A percentile compares a stretch with the other conserved stretches of the same genome.
Conservation (phyloP, 2,113 vertebrate species). For the Rhinolophus ferrumequinum region DNA sequence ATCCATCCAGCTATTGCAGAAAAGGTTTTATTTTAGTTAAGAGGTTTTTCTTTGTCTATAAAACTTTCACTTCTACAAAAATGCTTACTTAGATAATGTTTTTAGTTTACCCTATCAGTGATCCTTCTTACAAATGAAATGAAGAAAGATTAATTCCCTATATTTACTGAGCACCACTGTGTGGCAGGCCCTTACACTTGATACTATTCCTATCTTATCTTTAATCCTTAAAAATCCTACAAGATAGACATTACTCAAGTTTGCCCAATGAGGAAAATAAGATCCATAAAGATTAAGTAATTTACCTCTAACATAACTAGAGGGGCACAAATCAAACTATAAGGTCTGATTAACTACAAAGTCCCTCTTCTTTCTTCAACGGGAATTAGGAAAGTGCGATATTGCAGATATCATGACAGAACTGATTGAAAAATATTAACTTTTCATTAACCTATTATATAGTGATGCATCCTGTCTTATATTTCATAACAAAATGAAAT, state of each 20-base stretch:
- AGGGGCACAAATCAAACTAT: background rate
- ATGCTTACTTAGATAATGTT: background rate
- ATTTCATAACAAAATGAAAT: background rate
- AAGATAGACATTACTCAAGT: background rate
- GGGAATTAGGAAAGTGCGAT: background rate
- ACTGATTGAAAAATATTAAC: background rate
- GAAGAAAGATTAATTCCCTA: background rate
- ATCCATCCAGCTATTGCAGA: background rate
- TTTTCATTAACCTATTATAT: background rate
- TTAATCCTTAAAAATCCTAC: slow-evolving; percentile 13
- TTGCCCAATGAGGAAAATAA: background rate
- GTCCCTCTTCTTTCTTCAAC: background rate
- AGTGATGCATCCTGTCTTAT: background rate
- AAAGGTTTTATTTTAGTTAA: background rate
- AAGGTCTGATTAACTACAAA: background rate
- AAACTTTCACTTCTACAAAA: background rate
- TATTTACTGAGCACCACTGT: background rate
- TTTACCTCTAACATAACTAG: background rate
- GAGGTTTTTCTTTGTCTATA: background rate
- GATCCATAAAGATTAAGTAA: slow-evolving; percentile 14
- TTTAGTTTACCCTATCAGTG: background rate
- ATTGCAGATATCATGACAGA: background rate
- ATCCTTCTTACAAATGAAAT: background rate
- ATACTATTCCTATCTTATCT: background rate
- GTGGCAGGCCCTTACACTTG: background rate